Conservation (phyloP, 2,113 vertebrate genomes). For the Catharus bicknelli region DNA sequence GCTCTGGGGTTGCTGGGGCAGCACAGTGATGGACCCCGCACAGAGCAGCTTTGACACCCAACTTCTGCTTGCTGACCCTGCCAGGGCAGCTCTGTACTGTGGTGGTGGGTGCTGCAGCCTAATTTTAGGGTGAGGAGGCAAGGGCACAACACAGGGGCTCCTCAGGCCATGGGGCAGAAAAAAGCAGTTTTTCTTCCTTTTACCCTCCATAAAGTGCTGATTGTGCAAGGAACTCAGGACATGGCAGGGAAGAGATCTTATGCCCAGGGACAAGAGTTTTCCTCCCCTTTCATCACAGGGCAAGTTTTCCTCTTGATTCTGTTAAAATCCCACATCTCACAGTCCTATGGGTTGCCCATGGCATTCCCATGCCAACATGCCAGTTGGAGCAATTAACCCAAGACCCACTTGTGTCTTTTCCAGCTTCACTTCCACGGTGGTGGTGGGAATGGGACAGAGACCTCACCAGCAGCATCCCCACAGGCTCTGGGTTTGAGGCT, state of each 20-base stretch:
- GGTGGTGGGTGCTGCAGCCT: background rate
- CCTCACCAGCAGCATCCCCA: background rate
- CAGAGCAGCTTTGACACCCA: background rate
- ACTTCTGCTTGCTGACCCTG: rapidly evolving
- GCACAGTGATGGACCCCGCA: background rate
- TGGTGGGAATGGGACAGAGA: background rate
- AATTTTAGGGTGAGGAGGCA: background rate
- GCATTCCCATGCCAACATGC: background rate
- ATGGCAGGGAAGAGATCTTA: background rate
- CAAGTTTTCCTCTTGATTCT: background rate
- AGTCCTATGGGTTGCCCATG: rapidly evolving
- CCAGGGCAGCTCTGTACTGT: background rate
- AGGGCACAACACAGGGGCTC: background rate
- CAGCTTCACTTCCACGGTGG: background rate
- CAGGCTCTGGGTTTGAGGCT: background rate
- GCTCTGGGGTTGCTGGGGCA: background rate
- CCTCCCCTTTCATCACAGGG: background rate
- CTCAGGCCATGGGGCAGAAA: background rate
- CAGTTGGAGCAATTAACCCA: background rate
- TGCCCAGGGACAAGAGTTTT: background rate
- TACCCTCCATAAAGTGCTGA: background rate
- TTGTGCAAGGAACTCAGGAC: background rate
- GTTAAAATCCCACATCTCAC: background rate
- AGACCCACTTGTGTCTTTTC: background rate
- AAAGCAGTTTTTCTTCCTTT: background rate